A percentile compares a stretch with the other conserved stretches of the same genome.
Conservation (phyloP, 2,888 invertebrate genomes). For the Nomada goodeniana region DNA sequence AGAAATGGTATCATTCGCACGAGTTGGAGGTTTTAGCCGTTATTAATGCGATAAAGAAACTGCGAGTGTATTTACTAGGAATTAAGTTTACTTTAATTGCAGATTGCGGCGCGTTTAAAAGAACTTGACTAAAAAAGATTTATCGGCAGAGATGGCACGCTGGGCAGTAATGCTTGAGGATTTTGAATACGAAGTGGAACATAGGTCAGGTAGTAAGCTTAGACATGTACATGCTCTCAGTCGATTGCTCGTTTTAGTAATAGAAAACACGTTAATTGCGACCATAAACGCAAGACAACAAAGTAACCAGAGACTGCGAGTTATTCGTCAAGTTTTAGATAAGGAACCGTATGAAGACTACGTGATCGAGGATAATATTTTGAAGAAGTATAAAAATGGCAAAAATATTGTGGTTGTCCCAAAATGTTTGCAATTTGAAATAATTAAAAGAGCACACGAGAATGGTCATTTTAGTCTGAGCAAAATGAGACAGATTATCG, state of each 20-base stretch:
- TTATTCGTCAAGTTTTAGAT: not conserved
- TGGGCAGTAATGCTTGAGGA: constrained; percentile 13
- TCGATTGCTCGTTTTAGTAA: not conserved
- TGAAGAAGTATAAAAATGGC: not conserved
- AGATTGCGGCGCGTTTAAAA: constrained; percentile 1
- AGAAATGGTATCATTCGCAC: constrained; percentile 9
- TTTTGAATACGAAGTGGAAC: not conserved
- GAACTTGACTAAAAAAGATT: constrained; percentile 1
- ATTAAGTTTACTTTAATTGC: not conserved
- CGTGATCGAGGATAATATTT: not conserved
- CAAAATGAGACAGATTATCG: not conserved
- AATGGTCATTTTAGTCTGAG: constrained; percentile 9
- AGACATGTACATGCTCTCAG: not conserved
- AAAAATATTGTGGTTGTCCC: not conserved
- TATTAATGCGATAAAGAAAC: not conserved
- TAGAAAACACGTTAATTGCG: not conserved
- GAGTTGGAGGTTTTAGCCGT: constrained; percentile 11
- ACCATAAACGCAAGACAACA: not conserved
- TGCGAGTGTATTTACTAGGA: not conserved
- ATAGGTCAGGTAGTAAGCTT: not conserved
- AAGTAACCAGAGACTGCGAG: not conserved
- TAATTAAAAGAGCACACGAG: not conserved
- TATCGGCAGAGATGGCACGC: not conserved
- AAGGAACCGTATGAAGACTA: constrained; percentile 2
- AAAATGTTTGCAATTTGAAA: not conserved